Conservation (phyloP, 2,797 vertebrate species). For the Falco biarmicus region DNA sequence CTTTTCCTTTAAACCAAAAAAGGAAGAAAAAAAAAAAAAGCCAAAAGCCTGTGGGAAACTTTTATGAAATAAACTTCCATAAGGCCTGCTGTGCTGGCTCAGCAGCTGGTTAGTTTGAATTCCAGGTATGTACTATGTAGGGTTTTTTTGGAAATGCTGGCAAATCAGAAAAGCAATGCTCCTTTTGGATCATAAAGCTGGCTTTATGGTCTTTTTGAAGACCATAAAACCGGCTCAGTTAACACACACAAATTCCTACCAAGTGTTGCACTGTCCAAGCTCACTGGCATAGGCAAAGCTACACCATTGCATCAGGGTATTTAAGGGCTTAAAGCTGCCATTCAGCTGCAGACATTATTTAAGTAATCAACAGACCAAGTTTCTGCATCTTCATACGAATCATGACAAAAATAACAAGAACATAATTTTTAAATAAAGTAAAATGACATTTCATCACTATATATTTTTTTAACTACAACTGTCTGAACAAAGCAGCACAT, state of each 20-base stretch:
- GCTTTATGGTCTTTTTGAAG: constrained; percentile 18
- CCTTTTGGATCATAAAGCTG: constrained; percentile 26
- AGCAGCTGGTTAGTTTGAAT: constrained; percentile 46
- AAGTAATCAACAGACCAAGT: not conserved
- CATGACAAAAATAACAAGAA: not conserved
- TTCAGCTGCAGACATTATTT: not conserved
- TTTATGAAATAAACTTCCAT: constrained; percentile 24
- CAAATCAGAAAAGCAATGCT: not conserved
- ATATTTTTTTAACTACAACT: not conserved
- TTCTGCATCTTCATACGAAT: not conserved
- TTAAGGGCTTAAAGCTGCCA: not conserved
- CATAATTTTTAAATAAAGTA: not conserved
- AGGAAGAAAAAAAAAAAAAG: not conserved
- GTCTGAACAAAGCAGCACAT: not conserved
- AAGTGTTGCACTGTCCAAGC: not conserved
- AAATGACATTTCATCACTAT: not conserved
- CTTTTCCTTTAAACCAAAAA: not conserved
- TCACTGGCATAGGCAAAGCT: not conserved
- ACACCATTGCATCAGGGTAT: not conserved
- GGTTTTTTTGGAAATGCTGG: not conserved
- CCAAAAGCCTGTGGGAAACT: not conserved
- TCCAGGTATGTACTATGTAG: constrained; percentile 20
- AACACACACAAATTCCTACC: not conserved
- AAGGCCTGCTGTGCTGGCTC: constrained; percentile 28
- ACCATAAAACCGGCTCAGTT: not conserved